Evolutionary conservation across 2,797 vertebrate genomes (phyloP).

Genomic region (Crypturellus tataupa): DNA sequence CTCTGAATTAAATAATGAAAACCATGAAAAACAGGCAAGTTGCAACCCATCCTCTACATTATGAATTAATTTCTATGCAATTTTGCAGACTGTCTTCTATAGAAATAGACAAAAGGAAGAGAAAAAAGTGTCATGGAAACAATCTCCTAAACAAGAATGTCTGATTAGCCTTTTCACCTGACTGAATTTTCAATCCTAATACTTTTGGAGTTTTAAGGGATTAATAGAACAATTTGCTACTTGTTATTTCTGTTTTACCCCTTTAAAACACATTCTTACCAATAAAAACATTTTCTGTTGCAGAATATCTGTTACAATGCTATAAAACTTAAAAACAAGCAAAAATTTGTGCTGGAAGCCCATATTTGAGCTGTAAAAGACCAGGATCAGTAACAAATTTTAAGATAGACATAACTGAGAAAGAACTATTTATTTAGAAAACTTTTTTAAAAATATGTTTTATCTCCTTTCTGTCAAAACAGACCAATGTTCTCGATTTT

Average conservation of each 20-base stretch:
- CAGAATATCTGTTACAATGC: not conserved
- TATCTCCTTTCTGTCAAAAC: not conserved
- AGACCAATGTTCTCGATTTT: not conserved
- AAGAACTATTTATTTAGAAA: not conserved
- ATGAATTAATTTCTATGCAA: slow-evolving; percentile 22
- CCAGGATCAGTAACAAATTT: not conserved
- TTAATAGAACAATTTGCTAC: slow-evolving; percentile 73
- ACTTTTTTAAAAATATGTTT: not conserved
- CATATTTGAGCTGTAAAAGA: not conserved
- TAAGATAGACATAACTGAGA: not conserved
- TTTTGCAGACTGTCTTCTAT: not conserved
- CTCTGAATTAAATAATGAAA: slow-evolving; percentile 21
- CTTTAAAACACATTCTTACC: not conserved
- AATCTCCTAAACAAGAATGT: slow-evolving; percentile 49
- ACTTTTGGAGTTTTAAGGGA: slow-evolving; percentile 65
- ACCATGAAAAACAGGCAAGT: not conserved
- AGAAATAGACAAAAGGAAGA: not conserved
- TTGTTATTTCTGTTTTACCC: slow-evolving; percentile 36
- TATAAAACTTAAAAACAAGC: not conserved
- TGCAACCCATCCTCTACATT: not conserved
- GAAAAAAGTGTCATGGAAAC: not conserved
- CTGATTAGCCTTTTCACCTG: slow-evolving; percentile 72
- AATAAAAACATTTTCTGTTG: not conserved
- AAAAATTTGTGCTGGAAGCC: not conserved
- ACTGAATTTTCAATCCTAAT: slow-evolving; percentile 75